Evolutionary conservation across 2,797 vertebrate species (phyloP), one percentile per base, ranked within the genome.

Genomic region (Anniella stebbinsi): DNA sequence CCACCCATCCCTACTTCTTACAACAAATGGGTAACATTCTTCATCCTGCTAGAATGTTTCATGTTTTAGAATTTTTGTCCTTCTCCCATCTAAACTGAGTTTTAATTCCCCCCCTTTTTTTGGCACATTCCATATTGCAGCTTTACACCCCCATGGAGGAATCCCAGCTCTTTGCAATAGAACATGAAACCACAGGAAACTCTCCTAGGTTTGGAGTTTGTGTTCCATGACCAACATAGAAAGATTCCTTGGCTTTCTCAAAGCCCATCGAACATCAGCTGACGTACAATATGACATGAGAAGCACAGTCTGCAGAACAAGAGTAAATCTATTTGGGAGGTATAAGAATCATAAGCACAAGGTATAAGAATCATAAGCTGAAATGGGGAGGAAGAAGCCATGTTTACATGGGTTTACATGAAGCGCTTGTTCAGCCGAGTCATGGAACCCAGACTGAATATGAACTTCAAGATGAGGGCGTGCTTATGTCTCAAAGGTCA

Each of bases 181-280:
- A 95, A 95, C 78, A 88, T 87, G 89, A 94, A 94, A 45, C 91
- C 45, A 23, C 87, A 91, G 85, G 87, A 94, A 95, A 88, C n/a
- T 89, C 67, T 95, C 93, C 95, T 92, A 92, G 84, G 87, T 28
- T 93, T 87, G 73, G 83, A 66, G 91, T 88, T n/a, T 87, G 76
- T 80, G 73, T 93, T 94, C 92, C 91, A 89, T 57, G 80, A 93
- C 89, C 89, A 93, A 87, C 81, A 87, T 80, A 87, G 90, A 69
- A 93, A 21, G 60, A 70, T 80, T 30, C 18, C 57, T 38, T 87
- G 45, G 67, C 45, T 90, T 38, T 33, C 25, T 60, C 45, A 88
- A 86, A 94, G 93, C 89, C 93, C 95, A 85, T 54, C 88, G 92
- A 94, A 92, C 81, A 82, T 88, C 73, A 92, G 81, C 57, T 94